A percentile compares a stretch with the other conserved stretches of the same genome.
These are phyloP conservation scores for Callyntrura guangdongensis DNA, from an alignment of 2,888 invertebrate species.

Conservation along the genomic window DNA sequence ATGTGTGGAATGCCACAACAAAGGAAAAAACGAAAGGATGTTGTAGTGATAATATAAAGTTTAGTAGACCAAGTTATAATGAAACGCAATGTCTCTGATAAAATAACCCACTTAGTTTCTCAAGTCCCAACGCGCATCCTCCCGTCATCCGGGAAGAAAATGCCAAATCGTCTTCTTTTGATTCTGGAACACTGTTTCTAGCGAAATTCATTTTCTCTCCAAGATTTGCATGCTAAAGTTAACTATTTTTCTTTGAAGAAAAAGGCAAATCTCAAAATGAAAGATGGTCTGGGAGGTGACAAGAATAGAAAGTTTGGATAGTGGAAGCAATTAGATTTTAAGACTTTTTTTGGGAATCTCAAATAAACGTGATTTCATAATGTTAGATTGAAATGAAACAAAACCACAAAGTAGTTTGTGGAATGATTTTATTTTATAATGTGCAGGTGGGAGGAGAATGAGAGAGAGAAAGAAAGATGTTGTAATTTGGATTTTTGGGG, in stretches of 20 bases:
- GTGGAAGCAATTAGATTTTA: background rate
- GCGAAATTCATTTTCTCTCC: background rate
- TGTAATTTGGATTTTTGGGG: background rate
- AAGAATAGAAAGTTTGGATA: background rate
- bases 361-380: background rate
- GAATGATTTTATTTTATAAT: background rate
- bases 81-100: background rate
- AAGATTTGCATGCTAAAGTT: conserved; percentile 21
- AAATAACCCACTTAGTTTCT: conserved; percentile 23
- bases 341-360: background rate
- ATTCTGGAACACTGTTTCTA: background rate
- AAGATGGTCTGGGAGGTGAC: background rate
- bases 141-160: background rate
- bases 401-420: background rate
- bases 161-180: conserved; percentile 24
- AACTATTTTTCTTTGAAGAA: background rate
- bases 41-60: background rate
- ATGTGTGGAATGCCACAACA: conserved; percentile 45
- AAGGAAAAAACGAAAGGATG: conserved; percentile 40
- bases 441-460: background rate
- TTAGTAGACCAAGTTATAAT: conserved; percentile 11
- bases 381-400: background rate
- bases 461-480: too few species aligned
- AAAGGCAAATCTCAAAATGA: background rate
- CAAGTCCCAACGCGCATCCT: conserved; percentile 38